Percentiles rank a stretch among this genome's conserved stretches.
Evolutionary conservation across 2,888 invertebrate genomes (phyloP).

Genomic region (Drosophila seclusa): DNA sequence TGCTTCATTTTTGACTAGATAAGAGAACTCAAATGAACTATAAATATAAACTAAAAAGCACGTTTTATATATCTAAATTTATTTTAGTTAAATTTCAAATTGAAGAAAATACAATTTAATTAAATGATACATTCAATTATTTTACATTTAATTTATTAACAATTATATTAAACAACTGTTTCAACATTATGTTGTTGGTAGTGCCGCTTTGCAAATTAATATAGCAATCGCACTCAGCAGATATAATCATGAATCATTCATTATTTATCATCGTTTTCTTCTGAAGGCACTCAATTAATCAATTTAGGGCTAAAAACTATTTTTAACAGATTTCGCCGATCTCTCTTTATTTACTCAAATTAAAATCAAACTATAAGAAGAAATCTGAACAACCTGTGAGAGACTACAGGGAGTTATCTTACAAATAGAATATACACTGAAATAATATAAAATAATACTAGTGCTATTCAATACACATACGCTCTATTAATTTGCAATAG

Average conservation of each 20-base stretch:
- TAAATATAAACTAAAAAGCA: not conserved
- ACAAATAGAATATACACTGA: not conserved
- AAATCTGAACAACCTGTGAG: not conserved
- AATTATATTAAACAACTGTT: not conserved
- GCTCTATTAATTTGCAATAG: conserved; percentile 1
- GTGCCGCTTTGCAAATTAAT: not conserved
- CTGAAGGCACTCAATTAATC: not conserved
- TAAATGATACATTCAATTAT: not conserved
- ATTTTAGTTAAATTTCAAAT: not conserved
- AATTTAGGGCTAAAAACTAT: not conserved
- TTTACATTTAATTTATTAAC: not conserved
- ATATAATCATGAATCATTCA: not conserved
- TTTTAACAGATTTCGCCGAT: not conserved
- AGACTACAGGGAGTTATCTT: not conserved
- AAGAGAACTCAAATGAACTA: not conserved
- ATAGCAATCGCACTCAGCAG: not conserved
- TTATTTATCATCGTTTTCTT: not conserved
- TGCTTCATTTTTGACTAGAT: not conserved
- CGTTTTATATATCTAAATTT: not conserved
- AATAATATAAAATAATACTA: not conserved
- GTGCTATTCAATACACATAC: not conserved
- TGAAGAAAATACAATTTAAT: not conserved
- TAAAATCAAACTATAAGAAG: not conserved
- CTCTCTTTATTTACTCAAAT: no score
- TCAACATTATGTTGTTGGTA: not conserved